A percentile compares a stretch with the other conserved stretches of the same genome.
These are phyloP conservation scores for Limnothrissa miodon DNA, from an alignment of 2,113 vertebrate genomes.

Conservation along the genomic window DNA sequence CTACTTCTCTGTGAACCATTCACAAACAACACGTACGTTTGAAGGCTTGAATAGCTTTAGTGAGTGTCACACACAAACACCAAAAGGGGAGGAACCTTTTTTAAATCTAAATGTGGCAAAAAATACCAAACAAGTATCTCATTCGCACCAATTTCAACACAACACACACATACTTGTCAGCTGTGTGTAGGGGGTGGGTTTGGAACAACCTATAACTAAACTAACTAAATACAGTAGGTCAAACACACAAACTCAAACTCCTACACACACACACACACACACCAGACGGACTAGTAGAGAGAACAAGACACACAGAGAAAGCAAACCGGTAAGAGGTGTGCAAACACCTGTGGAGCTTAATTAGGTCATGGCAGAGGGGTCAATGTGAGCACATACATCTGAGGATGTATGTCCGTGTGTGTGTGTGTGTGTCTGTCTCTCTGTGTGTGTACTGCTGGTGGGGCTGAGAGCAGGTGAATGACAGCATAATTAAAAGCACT, in stretches of 20 bases:
- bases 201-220: not conserved
- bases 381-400: not conserved
- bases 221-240: not conserved
- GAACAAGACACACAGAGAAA: not conserved
- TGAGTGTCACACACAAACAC: no score
- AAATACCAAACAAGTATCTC: no score
- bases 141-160: not conserved
- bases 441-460: not conserved
- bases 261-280: not conserved
- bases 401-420: not conserved
- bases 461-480: constrained; percentile 49
- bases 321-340: not conserved
- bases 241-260: not conserved
- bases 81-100: no score
- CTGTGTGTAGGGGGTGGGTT: not conserved
- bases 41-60: no score
- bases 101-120: no score
- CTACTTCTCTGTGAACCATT: no score
- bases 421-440: not conserved
- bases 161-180: not conserved
- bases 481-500: constrained; percentile 51
- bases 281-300: not conserved
- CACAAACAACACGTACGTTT: no score
- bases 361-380: not conserved
- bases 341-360: not conserved